phyloP scores from a whole-genome alignment of 2,797 vertebrate species.

The Ctenopoma multispine region DNA sequence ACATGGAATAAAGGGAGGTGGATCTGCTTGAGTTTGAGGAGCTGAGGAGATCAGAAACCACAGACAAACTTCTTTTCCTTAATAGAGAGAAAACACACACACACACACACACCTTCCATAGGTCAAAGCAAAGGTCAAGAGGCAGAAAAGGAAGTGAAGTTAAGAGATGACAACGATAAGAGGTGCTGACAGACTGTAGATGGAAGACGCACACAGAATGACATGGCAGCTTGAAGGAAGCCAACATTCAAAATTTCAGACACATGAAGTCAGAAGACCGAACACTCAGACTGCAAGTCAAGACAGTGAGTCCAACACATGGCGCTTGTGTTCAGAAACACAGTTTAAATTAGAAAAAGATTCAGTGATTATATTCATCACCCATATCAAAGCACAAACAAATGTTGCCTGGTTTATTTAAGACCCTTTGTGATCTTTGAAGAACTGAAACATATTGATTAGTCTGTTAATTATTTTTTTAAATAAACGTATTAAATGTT shows the following conservation, averaged over 20 bases:
- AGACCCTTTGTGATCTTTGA: not conserved
- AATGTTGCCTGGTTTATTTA: not conserved
- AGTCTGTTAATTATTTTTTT: not conserved
- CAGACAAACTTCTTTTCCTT: constrained; percentile 89
- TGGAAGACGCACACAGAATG: constrained; percentile 27
- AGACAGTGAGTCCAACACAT: constrained; percentile 33
- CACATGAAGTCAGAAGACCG: constrained; percentile 3
- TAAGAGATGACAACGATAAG: constrained; percentile 20
- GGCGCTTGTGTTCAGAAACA: constrained; percentile 64
- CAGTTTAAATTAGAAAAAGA: constrained; percentile 21
- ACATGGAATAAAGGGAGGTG: constrained; percentile 87
- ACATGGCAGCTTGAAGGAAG: constrained; percentile 7
- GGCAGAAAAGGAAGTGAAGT: constrained; percentile 55
- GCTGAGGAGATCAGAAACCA: constrained; percentile 87
- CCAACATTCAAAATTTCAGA: constrained; percentile 19
- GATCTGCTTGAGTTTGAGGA: constrained; percentile 87
- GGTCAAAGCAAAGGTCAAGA: constrained; percentile 69
- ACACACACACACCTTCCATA: constrained; percentile 47
- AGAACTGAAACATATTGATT: not conserved
- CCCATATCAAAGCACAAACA: not conserved
- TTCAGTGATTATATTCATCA: constrained; percentile 3
- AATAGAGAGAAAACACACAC: constrained; percentile 74
- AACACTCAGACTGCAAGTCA: constrained; percentile 31
- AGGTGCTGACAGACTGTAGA: constrained; percentile 17
- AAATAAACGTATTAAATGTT: not conserved